Percentiles rank a stretch among this genome's conserved stretches.
Conservation (phyloP, 2,888 invertebrate species). For the Exephanes ischioxanthus region DNA sequence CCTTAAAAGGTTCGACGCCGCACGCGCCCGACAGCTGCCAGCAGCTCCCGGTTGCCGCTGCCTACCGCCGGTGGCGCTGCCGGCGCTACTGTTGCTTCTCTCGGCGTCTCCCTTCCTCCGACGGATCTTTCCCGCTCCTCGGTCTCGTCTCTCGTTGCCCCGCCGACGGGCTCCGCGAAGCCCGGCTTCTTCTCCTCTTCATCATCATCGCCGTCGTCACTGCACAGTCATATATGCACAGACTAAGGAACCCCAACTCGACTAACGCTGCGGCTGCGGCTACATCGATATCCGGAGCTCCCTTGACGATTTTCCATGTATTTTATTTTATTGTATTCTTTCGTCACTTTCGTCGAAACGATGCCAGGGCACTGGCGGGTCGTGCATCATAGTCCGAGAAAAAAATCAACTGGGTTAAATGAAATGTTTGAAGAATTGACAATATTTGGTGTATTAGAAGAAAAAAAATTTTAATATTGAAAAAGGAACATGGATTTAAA, state of each 20-base stretch:
- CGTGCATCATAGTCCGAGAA: too few relatives aligned
- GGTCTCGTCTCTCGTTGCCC: background rate
- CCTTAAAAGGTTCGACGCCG: constrained; percentile 85
- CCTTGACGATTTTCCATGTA: background rate
- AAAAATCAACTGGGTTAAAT: too few relatives aligned
- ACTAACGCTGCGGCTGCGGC: background rate
- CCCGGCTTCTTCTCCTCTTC: constrained; percentile 41
- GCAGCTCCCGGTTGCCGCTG: constrained; percentile 69
- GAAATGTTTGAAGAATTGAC: too few relatives aligned
- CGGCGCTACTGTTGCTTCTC: constrained; percentile 37
- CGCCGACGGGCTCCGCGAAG: background rate
- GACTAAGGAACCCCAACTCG: background rate
- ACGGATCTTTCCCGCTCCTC: constrained; percentile 28
- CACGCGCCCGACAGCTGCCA: constrained; percentile 85
- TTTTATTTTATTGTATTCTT: too few relatives aligned
- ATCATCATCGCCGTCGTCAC: constrained; percentile 23
- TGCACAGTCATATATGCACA: constrained; percentile 10
- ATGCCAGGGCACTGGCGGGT: too few relatives aligned
- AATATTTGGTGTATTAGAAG: too few relatives aligned
- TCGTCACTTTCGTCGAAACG: too few relatives aligned
- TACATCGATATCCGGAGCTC: background rate
- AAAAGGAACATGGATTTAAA: too few relatives aligned
- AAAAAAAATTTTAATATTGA: too few relatives aligned
- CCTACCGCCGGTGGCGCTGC: constrained; percentile 66
- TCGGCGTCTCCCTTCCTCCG: constrained; percentile 40